These are phyloP conservation scores for Acrobasis repandana DNA, from an alignment of 2,888 invertebrate genomes.

Conservation along the genomic window DNA sequence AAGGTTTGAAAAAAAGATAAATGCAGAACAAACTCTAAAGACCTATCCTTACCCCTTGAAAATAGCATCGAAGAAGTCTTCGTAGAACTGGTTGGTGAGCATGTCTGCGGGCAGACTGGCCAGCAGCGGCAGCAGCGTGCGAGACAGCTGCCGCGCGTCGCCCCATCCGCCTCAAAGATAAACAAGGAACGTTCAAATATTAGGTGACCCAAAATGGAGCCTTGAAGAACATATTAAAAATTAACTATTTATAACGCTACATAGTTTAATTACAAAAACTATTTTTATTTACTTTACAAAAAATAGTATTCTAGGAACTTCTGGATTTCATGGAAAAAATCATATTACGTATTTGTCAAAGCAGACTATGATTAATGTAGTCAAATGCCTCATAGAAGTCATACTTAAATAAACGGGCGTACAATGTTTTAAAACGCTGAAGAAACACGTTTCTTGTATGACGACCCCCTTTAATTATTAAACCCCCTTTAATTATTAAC, in stretches of 20 bases:
- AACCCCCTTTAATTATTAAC: too few relatives aligned
- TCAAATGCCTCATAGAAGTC: too few relatives aligned
- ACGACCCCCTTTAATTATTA: too few relatives aligned
- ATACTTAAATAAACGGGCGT: too few relatives aligned
- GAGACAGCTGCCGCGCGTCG: constrained; percentile 88
- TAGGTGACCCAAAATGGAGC: neutral
- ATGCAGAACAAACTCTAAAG: too few relatives aligned
- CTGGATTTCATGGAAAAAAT: too few relatives aligned
- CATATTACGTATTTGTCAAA: too few relatives aligned
- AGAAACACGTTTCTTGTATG: too few relatives aligned
- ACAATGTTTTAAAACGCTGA: too few relatives aligned
- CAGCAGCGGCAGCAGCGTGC: constrained; percentile 89
- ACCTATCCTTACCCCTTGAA: constrained; percentile 83
- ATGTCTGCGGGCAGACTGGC: constrained; percentile 85
- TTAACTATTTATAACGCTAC: neutral
- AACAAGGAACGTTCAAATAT: neutral
- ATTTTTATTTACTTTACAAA: neutral
- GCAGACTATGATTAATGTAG: too few relatives aligned
- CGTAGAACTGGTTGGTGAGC: constrained; percentile 81
- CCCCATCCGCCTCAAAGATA: constrained; percentile 86
- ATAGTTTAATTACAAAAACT: neutral
- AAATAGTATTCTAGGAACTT: too few relatives aligned
- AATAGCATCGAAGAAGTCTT: constrained; percentile 86
- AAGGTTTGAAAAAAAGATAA: too few relatives aligned
- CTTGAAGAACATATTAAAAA: neutral